phyloP scores from a whole-genome alignment of 1,140 invertebrate genomes.

The Drosophila ogumai region DNA sequence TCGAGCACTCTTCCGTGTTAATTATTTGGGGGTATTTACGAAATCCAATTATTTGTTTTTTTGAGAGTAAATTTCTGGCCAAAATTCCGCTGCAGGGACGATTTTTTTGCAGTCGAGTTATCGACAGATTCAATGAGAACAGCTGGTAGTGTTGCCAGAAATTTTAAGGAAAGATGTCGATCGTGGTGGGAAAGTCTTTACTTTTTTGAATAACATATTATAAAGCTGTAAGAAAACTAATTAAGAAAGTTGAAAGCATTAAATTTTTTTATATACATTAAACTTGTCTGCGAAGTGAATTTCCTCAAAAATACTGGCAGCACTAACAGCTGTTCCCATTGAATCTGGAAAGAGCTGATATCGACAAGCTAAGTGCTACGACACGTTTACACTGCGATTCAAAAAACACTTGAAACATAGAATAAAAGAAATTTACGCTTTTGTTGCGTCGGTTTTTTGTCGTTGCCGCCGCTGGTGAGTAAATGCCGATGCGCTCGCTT shows the following conservation, averaged over 20 bases:
- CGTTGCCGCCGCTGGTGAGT: conserved; percentile 75
- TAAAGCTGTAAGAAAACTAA: no score
- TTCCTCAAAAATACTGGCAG: background rate
- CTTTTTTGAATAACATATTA: background rate
- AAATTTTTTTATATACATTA: background rate
- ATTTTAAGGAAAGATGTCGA: background rate
- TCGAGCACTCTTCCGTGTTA: conserved; percentile 8
- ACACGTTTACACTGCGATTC: conserved; percentile 1
- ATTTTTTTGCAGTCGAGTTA: background rate
- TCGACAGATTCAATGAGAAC: conserved; percentile 1
- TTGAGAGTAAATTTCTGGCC: conserved; percentile 17
- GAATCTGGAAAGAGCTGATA: background rate
- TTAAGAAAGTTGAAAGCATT: background rate
- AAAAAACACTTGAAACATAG: conserved; percentile 1
- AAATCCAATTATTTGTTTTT: conserved; percentile 26
- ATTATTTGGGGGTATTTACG: conserved; percentile 7
- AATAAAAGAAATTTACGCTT: conserved; percentile 49
- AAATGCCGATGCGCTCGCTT: conserved; percentile 81
- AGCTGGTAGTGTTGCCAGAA: conserved; percentile 2
- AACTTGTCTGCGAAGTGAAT: background rate
- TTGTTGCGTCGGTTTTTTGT: conserved; percentile 58
- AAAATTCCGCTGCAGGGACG: conserved; percentile 17
- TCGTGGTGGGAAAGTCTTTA: background rate
- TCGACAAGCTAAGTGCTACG: conserved; percentile 11
- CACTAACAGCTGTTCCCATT: background rate